Evolutionary conservation across 2,888 invertebrate species (phyloP).

Genomic region (Pegoplata infirma): DNA sequence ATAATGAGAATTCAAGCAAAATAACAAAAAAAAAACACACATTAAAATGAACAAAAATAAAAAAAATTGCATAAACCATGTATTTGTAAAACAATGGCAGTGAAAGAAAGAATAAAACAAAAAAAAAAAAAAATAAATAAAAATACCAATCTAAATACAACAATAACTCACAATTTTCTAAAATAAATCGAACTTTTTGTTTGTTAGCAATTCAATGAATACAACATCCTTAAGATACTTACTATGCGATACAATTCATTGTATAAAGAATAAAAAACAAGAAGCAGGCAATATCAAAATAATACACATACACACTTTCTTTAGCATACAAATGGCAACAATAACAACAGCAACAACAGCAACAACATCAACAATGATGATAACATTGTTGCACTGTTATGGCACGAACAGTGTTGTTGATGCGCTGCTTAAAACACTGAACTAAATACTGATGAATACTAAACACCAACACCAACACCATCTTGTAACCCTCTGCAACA

Average conservation of each 20-base stretch:
- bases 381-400: slow-evolving; percentile 40
- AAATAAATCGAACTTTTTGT: background rate
- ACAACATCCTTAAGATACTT: slow-evolving; percentile 1
- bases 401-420: slow-evolving; percentile 16
- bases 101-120: background rate
- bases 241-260: slow-evolving; percentile 2
- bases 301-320: background rate
- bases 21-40: too few species aligned
- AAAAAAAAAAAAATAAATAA: background rate
- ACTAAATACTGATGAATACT: slow-evolving; percentile 35
- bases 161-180: background rate
- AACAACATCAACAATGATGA: slow-evolving; percentile 52
- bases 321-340: background rate
- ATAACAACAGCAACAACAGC: slow-evolving; percentile 34
- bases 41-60: too few species aligned
- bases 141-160: background rate
- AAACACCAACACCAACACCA: slow-evolving; percentile 8
- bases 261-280: background rate
- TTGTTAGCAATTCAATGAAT: slow-evolving; percentile 22
- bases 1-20: too few species aligned
- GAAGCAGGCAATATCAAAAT: background rate
- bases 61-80: too few species aligned
- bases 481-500: slow-evolving; percentile 1
- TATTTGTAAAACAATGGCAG: too few species aligned
- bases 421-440: slow-evolving; percentile 34